These are phyloP conservation scores for Laticauda laticaudata DNA, from an alignment of 2,113 vertebrate genomes.

Conservation along the genomic window DNA sequence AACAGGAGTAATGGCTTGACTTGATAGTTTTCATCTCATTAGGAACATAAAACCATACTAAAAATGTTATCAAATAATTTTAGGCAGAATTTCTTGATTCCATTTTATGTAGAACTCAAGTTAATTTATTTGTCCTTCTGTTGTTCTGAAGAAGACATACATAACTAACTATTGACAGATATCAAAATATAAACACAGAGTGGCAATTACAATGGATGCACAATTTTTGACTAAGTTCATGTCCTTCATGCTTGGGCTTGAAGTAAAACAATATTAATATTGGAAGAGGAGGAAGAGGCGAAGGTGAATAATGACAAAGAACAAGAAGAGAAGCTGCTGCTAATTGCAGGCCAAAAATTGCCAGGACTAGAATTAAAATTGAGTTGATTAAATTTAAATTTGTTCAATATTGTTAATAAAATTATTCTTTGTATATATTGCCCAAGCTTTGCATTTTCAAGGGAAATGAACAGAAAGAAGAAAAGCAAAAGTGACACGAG, in stretches of 20 bases:
- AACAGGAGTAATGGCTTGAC: conserved; percentile 17
- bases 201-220: not conserved
- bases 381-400: not conserved
- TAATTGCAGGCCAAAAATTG: not conserved
- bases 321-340: not conserved
- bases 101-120: not conserved
- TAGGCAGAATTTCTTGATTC: not conserved
- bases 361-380: not conserved
- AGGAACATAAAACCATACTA: not conserved
- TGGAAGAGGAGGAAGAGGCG: not conserved
- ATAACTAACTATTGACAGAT: not conserved
- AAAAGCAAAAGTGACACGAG: not conserved
- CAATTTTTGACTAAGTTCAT: not conserved
- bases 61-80: not conserved
- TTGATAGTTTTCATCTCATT: not conserved
- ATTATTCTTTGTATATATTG: not conserved
- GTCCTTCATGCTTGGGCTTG: not conserved
- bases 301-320: not conserved
- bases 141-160: not conserved
- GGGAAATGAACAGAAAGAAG: not conserved
- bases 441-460: not conserved
- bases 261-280: not conserved
- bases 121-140: not conserved
- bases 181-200: not conserved
- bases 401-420: not conserved